Evolutionary conservation across 2,113 vertebrate genomes (phyloP).

Genomic region (Monarcha castaneiventris): DNA sequence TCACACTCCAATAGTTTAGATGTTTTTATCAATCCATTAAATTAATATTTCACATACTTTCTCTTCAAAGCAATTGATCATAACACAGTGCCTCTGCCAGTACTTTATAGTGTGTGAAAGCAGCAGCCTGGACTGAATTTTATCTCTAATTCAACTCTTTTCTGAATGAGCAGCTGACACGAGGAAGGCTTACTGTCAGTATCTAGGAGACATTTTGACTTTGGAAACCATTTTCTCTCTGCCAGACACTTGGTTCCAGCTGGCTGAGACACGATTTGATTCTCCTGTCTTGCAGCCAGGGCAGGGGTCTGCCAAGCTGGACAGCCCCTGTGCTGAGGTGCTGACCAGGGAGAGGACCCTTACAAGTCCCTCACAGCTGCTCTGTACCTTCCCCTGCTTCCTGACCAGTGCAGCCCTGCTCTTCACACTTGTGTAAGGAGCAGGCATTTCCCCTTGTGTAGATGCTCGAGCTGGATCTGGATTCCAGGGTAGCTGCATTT

Average conservation of each 20-base stretch:
- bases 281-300: background rate
- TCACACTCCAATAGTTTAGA: background rate
- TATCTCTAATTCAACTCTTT: conserved; percentile 22
- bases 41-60: background rate
- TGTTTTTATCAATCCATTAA: background rate
- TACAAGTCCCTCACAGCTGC: rapidly evolving
- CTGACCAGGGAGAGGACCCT: rapidly evolving
- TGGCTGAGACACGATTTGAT: background rate
- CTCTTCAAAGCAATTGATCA: background rate
- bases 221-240: conserved; percentile 66
- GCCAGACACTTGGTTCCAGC: conserved; percentile 12
- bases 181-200: background rate
- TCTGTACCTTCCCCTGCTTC: background rate
- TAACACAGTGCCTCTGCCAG: background rate
- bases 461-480: background rate
- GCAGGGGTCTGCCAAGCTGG: background rate
- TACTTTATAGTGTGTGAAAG: background rate
- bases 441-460: rapidly evolving
- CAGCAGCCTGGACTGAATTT: conserved; percentile 1
- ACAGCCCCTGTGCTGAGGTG: background rate
- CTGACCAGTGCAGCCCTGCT: background rate
- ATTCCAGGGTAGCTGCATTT: background rate
- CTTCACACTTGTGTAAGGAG: background rate
- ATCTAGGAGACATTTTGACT: conserved; percentile 61
- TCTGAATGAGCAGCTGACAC: conserved; percentile 15